These are phyloP conservation scores for Thereva unica DNA, from an alignment of 2,888 invertebrate species.

Conservation along the genomic window DNA sequence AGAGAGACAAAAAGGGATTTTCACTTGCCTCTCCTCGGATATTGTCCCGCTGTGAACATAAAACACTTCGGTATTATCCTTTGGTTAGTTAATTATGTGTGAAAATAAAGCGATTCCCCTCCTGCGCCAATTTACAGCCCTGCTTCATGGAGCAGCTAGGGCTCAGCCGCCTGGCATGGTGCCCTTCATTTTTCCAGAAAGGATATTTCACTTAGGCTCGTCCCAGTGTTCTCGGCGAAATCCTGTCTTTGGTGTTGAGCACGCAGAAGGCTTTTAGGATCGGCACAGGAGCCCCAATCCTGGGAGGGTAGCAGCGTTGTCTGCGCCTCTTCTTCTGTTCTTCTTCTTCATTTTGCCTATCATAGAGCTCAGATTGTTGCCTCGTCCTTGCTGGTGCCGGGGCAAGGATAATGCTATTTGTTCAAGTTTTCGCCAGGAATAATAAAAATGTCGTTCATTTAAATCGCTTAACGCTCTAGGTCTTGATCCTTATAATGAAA, in stretches of 20 bases:
- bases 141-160: background rate
- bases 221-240: conserved; percentile 6
- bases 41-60: conserved; percentile 26
- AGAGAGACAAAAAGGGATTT: conserved; percentile 25
- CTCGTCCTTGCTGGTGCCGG: background rate
- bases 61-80: conserved; percentile 35
- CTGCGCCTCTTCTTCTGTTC: background rate
- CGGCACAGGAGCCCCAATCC: conserved; percentile 6
- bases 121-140: conserved; percentile 29
- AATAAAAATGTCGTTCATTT: conserved; percentile 40
- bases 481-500: conserved; percentile 37
- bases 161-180: background rate
- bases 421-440: conserved; percentile 20
- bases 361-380: background rate
- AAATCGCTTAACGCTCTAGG: conserved; percentile 35
- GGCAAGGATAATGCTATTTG: conserved; percentile 8
- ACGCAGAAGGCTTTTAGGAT: background rate
- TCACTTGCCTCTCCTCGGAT: conserved; percentile 26
- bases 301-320: conserved; percentile 2
- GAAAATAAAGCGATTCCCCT: conserved; percentile 41
- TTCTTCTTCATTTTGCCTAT: too few relatives aligned
- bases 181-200: conserved; percentile 9
- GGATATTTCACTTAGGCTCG: conserved; percentile 26
- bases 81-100: conserved; percentile 44
- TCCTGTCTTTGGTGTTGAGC: background rate